Evolutionary conservation across 2,888 invertebrate species (phyloP), one percentile per base, ranked within the genome.

Genomic region (Eupithecia pulchellata): DNA sequence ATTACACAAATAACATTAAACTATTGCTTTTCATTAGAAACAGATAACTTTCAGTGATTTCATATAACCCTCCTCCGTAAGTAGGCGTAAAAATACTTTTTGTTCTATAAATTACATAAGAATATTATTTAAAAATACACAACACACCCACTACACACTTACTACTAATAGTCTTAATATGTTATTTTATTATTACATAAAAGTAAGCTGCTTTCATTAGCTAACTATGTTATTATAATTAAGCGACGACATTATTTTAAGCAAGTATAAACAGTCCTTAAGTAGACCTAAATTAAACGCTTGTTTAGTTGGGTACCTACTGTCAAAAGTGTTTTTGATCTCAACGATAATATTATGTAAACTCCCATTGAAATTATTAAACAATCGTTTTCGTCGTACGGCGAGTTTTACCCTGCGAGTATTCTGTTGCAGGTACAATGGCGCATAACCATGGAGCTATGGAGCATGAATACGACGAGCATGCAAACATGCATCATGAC

Each of bases 241-340:
- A 0, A 47, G 20, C 52, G 25, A 25, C 25, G 52, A 52, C 11
- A 20, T 47, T 0, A 9, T 52, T n/a, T 11, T 52, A 13, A n/a
- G 20, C 11, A 57, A 17, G 27, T 57, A n/a, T n/a, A n/a, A n/a
- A n/a, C n/a, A 57, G 27, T 57, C 29, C 6, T 29, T 2, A 30
- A 55, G 25, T 27, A 55, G 4, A 55, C 14, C 8, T 17, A 17
- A 29, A 17, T 4, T 29, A 57, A 25, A 30, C 11, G 20, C 32
- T 20, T 32, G 36, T 58, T 63, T 55, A 64, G 52, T 64, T 34
- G 8, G 25, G n/a, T 29, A 60, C n/a, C n/a, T n/a, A n/a, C 61
- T 64, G 57, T 47, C 66, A 61, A 73, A 69, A 73, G 61, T 69
- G 69, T 73, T 70, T 68, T 64, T 42, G 64, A 64, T 68, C 55